A percentile compares a stretch with the other conserved stretches of the same genome.
phyloP scores from a whole-genome alignment of 2,113 vertebrate species.

The Zosterops borbonicus region DNA sequence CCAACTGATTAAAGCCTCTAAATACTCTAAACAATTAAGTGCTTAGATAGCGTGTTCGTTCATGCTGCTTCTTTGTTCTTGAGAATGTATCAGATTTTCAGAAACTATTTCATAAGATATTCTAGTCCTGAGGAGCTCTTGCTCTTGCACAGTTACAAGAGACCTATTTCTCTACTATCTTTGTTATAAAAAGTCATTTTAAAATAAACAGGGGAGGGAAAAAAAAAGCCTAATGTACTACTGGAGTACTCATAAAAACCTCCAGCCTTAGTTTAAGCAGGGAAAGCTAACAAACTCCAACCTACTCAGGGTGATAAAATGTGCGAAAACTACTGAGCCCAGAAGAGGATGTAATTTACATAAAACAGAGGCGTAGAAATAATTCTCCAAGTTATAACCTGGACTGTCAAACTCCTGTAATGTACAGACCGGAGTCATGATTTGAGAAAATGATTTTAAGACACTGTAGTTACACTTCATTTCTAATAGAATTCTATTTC shows the following conservation, averaged over 20 bases:
- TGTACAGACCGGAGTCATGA: background rate
- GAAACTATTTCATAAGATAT: background rate
- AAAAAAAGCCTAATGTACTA: background rate
- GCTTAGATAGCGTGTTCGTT: background rate
- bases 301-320: slow-evolving; percentile 7
- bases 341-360: background rate
- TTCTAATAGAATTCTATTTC: slow-evolving; percentile 25
- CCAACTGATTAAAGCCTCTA: background rate
- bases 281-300: slow-evolving; percentile 12
- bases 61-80: background rate
- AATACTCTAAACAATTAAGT: background rate
- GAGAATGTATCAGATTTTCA: background rate
- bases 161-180: background rate
- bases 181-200: background rate
- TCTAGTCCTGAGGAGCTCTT: background rate
- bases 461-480: background rate
- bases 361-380: slow-evolving; percentile 27
- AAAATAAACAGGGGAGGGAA: background rate
- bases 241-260: background rate
- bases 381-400: slow-evolving; percentile 23
- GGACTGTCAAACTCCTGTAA: background rate
- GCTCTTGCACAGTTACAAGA: background rate
- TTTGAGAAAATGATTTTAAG: slow-evolving; percentile 38
- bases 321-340: background rate
- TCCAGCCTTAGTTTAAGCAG: slow-evolving; percentile 1